These are phyloP conservation scores for Nymphalis urticae DNA, from an alignment of 2,888 invertebrate genomes.

Conservation along the genomic window DNA sequence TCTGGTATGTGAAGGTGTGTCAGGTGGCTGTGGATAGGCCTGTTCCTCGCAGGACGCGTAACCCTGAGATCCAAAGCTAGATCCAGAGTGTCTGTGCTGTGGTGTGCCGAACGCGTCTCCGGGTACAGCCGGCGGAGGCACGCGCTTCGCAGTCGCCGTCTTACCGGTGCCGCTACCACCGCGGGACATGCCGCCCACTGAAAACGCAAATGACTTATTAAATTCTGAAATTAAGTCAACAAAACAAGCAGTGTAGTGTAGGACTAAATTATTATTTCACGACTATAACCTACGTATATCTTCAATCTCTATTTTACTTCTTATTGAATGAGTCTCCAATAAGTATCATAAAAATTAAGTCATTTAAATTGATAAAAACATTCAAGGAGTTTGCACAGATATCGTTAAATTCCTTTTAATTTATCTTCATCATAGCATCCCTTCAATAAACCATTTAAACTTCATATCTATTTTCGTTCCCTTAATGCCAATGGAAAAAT, in stretches of 20 bases:
- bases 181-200: conserved; percentile 95
- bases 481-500: conserved; percentile 31
- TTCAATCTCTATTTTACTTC: too few species aligned
- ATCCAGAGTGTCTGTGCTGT: conserved; percentile 88
- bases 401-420: conserved; percentile 3
- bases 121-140: conserved; percentile 93
- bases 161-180: conserved; percentile 85
- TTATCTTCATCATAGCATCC: conserved; percentile 4
- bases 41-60: conserved; percentile 90
- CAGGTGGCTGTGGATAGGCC: conserved; percentile 84
- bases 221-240: not conserved
- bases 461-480: conserved; percentile 32
- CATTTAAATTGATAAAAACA: not conserved
- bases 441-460: conserved; percentile 15
- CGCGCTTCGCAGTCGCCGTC: conserved; percentile 93
- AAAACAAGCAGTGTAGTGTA: too few species aligned
- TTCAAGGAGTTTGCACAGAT: not conserved
- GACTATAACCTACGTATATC: too few species aligned
- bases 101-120: conserved; percentile 84
- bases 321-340: too few species aligned
- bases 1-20: conserved; percentile 82
- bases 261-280: too few species aligned
- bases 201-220: conserved; percentile 49
- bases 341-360: not conserved
- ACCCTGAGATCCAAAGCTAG: conserved; percentile 88